Evolutionary conservation across 2,888 invertebrate genomes (phyloP), one percentile per base, ranked within the genome.

Genomic region (Ectropis crepuscularia): DNA sequence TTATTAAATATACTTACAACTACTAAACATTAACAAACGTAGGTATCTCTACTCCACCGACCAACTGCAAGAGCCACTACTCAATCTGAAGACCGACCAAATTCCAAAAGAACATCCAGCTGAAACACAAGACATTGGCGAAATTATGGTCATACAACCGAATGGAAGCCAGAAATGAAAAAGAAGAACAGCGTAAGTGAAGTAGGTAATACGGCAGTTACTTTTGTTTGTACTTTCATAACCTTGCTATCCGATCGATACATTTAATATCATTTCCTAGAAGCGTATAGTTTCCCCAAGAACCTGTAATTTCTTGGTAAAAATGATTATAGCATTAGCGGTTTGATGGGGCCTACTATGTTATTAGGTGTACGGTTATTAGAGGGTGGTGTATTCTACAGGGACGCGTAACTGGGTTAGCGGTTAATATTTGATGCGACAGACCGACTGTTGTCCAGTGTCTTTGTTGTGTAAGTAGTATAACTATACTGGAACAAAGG

Each of bases 361-460:
- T 48, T 54, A 64, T 61, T 66, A 67, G 65, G 61, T 59, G 63
- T 38, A 57, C 66, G 61, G 70, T 73, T 69, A 73, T 73, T 71
- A 69, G 51, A 63, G 61, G 57, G 53, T 61, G 55, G 63, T 65
- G 61, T 69, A 67, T 66, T 58, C 70, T 65, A 57, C 60, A 12
- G 61, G 68, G 66, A 72, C 65, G 60, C 53, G 64, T 47, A 71
- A 68, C 63, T 71, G 67, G 70, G 71, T 67, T 63, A 61, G 36
- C 48, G 61, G 42, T 72, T 55, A 70, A 70, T 72, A 69, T 65
- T 70, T 69, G 65, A 68, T 67, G 68, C 51, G 54, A 39, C 57
- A 49, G 37, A 39, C 39, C 9, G 50, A 16, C 50, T 50, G 11
- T 8, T 12, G 45, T 45, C 45, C 45, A n/a, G 45, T 12, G 12